Evolutionary conservation across 2,888 invertebrate species (phyloP), one percentile per base, ranked within the genome.

Genomic region (Therioaphis trifolii): DNA sequence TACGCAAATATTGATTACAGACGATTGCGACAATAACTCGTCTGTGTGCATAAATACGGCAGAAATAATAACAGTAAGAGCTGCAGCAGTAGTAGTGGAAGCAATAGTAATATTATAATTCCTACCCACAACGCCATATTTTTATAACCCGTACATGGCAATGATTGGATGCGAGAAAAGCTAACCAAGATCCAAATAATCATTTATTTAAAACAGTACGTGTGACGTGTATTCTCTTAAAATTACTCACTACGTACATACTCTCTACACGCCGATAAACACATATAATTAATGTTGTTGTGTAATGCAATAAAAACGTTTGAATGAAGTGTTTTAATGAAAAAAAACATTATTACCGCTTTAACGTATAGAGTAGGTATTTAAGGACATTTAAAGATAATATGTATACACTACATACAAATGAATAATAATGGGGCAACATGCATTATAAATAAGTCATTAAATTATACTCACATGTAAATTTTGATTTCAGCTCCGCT

Each of bases 401-500:
- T 35, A 35, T 35, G n/a, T n/a, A n/a, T n/a, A n/a, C 7, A 35
- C 35, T 35, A 35, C n/a, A 35, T 35, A 35, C 35, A 35, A 35
- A 35, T 35, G 35, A 35, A 35, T 35, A 35, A 7, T 35, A 35
- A 35, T 35, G 7, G n/a, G 35, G 24, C 58, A 58, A 58, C 21
- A 21, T 21, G 58, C 21, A 58, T 24, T 21, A 58, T 21, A 58
- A 58, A 55, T n/a, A 35, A 35, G 35, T 21, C 5, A 21, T 24
- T 58, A n/a, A 29, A 12, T 27, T 46, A 66, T 82, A 82, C 82
- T 82, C 52, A 82, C 82, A 74, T 82, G 18, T 61, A 52, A 35
- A 82, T 82, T 82, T 82, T 82, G 82, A 82, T 82, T 82, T 74
- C 14, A 82, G 74, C 82, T 82, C 63, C 82, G 40, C 58, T 15